These are phyloP conservation scores for Enteromius fasciolatus DNA, from an alignment of 2,797 vertebrate genomes.

Conservation along the genomic window DNA sequence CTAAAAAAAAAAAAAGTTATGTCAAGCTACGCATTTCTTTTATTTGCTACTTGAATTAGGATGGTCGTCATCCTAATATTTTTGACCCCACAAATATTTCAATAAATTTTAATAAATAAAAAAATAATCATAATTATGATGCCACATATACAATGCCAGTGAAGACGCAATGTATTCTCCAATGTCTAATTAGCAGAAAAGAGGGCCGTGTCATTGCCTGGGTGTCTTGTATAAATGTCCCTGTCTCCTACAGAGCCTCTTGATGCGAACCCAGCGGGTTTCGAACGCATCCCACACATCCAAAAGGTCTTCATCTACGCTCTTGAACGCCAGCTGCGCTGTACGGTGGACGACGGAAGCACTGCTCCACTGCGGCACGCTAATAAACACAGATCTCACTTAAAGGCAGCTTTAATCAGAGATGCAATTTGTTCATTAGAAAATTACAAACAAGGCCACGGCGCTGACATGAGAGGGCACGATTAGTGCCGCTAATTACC, in stretches of 20 bases:
- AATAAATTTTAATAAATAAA: not conserved
- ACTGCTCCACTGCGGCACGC: conserved; percentile 33
- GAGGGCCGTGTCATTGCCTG: conserved; percentile 1
- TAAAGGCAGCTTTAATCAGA: conserved; percentile 83
- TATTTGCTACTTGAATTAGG: not conserved
- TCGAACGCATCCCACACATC: not conserved
- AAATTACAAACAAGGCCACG: conserved; percentile 90
- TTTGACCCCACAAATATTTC: not conserved
- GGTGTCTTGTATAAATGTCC: conserved; percentile 12
- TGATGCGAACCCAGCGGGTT: not conserved
- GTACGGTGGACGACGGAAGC: conserved; percentile 33
- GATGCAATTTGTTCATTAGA: conserved; percentile 95
- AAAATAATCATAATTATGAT: not conserved
- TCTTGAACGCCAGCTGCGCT: conserved; percentile 18
- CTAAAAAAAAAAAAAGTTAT: not conserved
- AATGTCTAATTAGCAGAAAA: not conserved
- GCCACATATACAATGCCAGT: not conserved
- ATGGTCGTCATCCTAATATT: not conserved
- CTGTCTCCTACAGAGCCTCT: conserved; percentile 1
- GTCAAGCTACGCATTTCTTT: too few species aligned
- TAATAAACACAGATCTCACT: conserved; percentile 69
- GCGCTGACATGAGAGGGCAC: conserved; percentile 82
- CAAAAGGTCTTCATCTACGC: conserved; percentile 65
- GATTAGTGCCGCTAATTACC: conserved; percentile 93
- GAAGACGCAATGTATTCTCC: not conserved